These are phyloP conservation scores for Ramazzottius varieornatus DNA, from an alignment of 2,888 invertebrate genomes.

Conservation along the genomic window DNA sequence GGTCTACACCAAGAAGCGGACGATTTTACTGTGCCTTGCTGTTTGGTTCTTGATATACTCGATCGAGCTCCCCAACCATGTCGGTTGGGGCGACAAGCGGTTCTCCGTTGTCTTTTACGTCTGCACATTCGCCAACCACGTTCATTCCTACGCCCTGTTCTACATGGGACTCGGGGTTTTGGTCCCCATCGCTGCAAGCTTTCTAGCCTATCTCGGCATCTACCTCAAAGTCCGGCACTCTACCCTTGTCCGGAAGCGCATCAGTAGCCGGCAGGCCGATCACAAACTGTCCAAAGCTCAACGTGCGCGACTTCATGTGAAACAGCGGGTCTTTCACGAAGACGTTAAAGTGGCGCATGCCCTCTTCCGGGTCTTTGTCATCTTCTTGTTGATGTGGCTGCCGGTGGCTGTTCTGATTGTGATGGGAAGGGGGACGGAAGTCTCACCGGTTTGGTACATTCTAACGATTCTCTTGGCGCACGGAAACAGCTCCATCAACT, in stretches of 20 bases:
- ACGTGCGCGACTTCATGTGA: no score
- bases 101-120: constrained; percentile 14
- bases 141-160: constrained; percentile 13
- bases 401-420: constrained; percentile 12
- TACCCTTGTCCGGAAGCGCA: background rate
- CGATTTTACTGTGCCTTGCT: background rate
- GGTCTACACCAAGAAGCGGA: background rate
- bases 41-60: background rate
- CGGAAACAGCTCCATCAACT: constrained; percentile 13
- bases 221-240: constrained; percentile 9
- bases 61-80: constrained; percentile 11
- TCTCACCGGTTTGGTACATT: constrained; percentile 9
- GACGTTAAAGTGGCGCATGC: constrained; percentile 13
- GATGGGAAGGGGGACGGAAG: constrained; percentile 10
- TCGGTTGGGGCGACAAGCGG: constrained; percentile 14
- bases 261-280: background rate
- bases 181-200: constrained; percentile 11
- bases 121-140: constrained; percentile 13
- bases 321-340: constrained; percentile 8
- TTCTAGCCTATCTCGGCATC: constrained; percentile 11
- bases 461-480: constrained; percentile 12
- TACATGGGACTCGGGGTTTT: constrained; percentile 11
- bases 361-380: constrained; percentile 12
- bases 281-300: background rate
- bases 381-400: constrained; percentile 13